Evolutionary conservation across 2,113 vertebrate species (phyloP), one percentile per base, ranked within the genome.

Genomic region (Muntiacus reevesi): DNA sequence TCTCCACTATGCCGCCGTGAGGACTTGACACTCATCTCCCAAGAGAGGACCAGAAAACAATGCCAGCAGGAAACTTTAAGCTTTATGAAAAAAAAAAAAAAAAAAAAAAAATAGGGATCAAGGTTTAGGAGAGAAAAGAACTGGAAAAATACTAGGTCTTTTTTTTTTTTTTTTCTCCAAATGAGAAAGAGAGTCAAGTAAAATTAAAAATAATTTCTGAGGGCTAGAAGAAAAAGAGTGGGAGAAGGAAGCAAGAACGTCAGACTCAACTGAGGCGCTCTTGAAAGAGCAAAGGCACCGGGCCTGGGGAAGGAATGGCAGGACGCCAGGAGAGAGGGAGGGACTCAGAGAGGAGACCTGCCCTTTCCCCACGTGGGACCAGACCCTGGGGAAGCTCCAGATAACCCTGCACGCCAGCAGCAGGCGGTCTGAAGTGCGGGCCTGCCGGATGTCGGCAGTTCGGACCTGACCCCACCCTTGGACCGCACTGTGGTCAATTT

Each of bases 31-130:
- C 2, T 40, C 30, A 33, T 45, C 47, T 3, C 25, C 19, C 30
- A 82, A 47, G 5, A 33, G 5, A 88, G 36, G 94, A 1, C n/a
- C 27, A 81, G 81, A 93, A 43, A 86, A 36, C 76, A 23, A 23
- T 4, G 3, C 2, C 62, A 12, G 21, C 23, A 36, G 28, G 62
- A 91, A 79, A 82, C 30, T 23, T 3, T 43, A 33, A 36, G 9
- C 30, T 50, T 91, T 27, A 45, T 17, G 43, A 1, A 0, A 3
- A 59, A 30, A 30, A 50, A 27, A 33, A 1, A 0, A 3, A 59
- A 30, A 30, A 50, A 27, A 33, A 27, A 67, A 43, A n/a, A 43
- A 19, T 40, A 84, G 23, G 2, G 15, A 11, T 19, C 23, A 21
- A 15, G 3, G 13, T 16, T 64, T 40, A 23, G 14, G 28, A 71